Conservation (phyloP, 2,888 invertebrate genomes). For the Crematogaster levior region DNA sequence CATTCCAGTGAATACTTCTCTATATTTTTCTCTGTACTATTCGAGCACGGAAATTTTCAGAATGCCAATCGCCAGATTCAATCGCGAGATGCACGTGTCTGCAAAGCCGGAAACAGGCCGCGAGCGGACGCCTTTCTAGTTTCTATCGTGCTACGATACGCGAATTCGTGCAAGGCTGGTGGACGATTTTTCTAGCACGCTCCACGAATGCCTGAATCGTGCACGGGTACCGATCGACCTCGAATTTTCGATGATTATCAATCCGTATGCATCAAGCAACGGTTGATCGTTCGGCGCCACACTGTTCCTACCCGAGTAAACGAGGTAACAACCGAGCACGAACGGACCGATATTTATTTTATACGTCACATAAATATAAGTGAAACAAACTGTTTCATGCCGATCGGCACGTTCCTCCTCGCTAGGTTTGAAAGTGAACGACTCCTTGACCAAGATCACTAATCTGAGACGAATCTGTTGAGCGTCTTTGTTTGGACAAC, state of each 20-base stretch:
- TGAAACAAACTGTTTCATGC: conserved; percentile 42
- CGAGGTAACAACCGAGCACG: conserved; percentile 1
- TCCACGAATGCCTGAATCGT: conserved; percentile 30
- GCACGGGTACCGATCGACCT: conserved; percentile 57
- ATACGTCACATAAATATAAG: conserved; percentile 33
- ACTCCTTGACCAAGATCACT: conserved; percentile 47
- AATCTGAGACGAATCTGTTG: conserved; percentile 31
- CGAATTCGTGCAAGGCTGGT: conserved; percentile 66
- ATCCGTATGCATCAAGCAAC: conserved; percentile 52
- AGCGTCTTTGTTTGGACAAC: conserved; percentile 16
- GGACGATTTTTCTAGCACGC: conserved; percentile 52
- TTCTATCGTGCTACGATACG: conserved; percentile 41
- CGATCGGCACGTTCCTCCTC: conserved; percentile 29
- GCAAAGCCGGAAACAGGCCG: conserved; percentile 58
- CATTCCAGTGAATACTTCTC: not conserved
- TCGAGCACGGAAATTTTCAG: conserved; percentile 24
- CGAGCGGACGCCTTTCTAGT: conserved; percentile 59
- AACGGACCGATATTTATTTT: conserved; percentile 25
- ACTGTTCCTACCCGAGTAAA: conserved; percentile 47
- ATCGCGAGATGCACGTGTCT: conserved; percentile 50
- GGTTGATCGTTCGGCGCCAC: conserved; percentile 37
- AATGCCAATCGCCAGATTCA: conserved; percentile 44
- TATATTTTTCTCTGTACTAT: not conserved
- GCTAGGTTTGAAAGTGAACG: conserved; percentile 37
- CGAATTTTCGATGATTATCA: conserved; percentile 71